Percentiles rank a stretch among this genome's conserved stretches.
phyloP scores from a whole-genome alignment of 2,113 vertebrate species.

The Formicarius rufipectus region DNA sequence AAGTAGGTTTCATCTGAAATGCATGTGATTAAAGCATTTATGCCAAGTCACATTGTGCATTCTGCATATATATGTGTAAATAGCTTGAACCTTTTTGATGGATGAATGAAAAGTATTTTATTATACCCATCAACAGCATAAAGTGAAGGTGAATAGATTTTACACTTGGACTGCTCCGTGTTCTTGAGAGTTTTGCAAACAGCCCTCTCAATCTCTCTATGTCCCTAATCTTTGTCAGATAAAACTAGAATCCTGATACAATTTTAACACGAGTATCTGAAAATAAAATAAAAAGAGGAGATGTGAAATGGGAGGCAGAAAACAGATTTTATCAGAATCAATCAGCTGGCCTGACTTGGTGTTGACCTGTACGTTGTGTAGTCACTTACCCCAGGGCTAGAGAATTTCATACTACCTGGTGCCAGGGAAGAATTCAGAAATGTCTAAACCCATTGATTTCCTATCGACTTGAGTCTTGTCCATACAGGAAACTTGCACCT shows the following conservation, averaged over 20 bases:
- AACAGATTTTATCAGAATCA: neutral
- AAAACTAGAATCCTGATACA: neutral
- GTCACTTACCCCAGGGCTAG: neutral
- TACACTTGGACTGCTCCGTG: neutral
- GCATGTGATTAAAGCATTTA: neutral
- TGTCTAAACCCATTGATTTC: slow-evolving; percentile 2
- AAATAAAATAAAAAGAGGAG: neutral
- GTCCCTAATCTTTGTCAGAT: neutral
- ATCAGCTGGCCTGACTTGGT: neutral
- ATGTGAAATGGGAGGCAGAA: neutral
- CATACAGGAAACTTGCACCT: neutral
- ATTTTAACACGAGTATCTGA: neutral
- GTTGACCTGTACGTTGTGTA: neutral
- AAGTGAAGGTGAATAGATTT: slow-evolving; percentile 50
- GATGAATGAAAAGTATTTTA: slow-evolving; percentile 32
- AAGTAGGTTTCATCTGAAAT: slow-evolving; percentile 4
- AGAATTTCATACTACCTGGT: neutral
- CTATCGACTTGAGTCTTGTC: neutral
- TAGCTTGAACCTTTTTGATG: neutral
- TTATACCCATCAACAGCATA: neutral
- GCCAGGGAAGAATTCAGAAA: neutral
- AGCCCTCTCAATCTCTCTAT: neutral
- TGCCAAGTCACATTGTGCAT: neutral
- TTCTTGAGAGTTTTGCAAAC: slow-evolving; percentile 35
- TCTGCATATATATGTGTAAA: neutral